Evolutionary conservation across 2,113 vertebrate species (phyloP).

Genomic region (Globicephala melas): DNA sequence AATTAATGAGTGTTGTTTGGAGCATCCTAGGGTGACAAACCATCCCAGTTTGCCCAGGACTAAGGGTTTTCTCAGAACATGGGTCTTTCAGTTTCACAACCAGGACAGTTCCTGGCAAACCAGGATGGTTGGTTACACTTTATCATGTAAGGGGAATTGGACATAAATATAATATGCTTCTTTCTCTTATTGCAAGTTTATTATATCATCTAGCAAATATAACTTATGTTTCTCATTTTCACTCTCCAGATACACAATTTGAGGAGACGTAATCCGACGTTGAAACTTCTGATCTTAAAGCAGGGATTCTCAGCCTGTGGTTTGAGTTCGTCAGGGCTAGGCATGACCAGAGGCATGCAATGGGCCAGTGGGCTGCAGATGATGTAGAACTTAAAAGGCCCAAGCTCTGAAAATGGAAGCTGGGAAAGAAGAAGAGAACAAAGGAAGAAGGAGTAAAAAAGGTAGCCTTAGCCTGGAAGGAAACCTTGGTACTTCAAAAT

Average conservation of each 20-base stretch:
- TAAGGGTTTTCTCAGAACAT: neutral
- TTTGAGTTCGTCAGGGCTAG: neutral
- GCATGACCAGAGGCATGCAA: neutral
- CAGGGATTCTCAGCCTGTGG: conserved; percentile 38
- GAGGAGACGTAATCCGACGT: conserved; percentile 58
- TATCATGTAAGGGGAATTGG: neutral
- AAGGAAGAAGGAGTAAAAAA: neutral
- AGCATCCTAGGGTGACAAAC: neutral
- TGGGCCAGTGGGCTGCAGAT: neutral
- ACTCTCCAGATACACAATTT: conserved; percentile 46
- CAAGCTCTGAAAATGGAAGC: conserved; percentile 14
- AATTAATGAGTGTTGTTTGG: neutral
- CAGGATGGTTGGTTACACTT: neutral
- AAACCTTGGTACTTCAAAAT: neutral
- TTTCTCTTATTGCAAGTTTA: conserved; percentile 9
- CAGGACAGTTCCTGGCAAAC: neutral
- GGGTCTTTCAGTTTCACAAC: conserved; percentile 20
- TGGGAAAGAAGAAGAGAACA: neutral
- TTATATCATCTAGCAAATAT: neutral
- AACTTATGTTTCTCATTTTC: conserved; percentile 29
- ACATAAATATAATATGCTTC: neutral
- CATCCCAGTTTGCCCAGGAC: neutral
- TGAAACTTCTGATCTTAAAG: neutral
- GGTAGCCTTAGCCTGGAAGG: neutral
- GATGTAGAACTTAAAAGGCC: neutral